Conservation (phyloP, 2,113 vertebrate genomes). For the Pyxicephalus adspersus region DNA sequence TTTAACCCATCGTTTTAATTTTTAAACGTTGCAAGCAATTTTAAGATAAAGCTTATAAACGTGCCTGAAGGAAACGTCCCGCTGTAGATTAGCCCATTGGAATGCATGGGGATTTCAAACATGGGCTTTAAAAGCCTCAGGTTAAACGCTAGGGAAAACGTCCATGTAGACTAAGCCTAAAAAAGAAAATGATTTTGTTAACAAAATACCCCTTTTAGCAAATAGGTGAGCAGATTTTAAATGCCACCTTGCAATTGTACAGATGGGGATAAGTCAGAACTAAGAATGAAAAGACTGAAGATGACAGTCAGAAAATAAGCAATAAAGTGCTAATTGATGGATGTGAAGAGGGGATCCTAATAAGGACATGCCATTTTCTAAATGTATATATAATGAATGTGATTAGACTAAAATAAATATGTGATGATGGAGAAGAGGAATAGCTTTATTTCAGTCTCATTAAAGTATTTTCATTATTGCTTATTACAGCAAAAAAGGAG, state of each 20-base stretch:
- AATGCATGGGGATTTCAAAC: no score
- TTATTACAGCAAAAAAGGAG: background rate
- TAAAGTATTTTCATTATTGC: no score
- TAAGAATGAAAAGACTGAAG: slow-evolving; percentile 16
- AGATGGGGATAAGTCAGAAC: slow-evolving; percentile 17
- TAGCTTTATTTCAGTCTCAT: background rate
- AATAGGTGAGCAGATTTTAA: slow-evolving; percentile 31
- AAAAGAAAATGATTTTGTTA: background rate
- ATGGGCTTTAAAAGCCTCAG: no score
- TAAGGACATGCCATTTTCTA: slow-evolving; percentile 26
- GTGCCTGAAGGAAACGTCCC: no score
- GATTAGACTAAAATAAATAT: slow-evolving; percentile 20
- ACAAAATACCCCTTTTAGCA: background rate
- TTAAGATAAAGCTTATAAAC: no score
- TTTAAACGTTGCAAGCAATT: no score
- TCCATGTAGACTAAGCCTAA: no score
- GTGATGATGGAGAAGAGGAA: slow-evolving; percentile 3
- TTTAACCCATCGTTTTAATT: no score
- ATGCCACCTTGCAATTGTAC: slow-evolving; percentile 34
- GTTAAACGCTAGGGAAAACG: no score
- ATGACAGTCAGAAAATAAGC: slow-evolving; percentile 37
- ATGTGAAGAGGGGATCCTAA: slow-evolving; percentile 32
- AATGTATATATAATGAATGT: slow-evolving; percentile 26
- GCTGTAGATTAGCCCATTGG: no score
- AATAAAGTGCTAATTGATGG: slow-evolving; percentile 26